Evolutionary conservation across 2,113 vertebrate genomes (phyloP).

Genomic region (Pyrgilauda ruficollis): DNA sequence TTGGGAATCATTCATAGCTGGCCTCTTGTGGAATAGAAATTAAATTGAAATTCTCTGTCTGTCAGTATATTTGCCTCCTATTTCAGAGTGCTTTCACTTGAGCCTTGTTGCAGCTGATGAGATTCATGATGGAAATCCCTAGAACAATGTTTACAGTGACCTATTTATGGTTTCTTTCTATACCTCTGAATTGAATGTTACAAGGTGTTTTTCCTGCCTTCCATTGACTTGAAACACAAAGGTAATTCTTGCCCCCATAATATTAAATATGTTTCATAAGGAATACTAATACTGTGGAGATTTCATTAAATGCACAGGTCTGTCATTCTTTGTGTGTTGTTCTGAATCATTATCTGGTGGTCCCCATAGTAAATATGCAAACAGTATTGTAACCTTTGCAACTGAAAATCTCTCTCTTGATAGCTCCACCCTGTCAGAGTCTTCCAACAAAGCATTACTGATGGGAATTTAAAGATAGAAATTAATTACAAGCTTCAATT

Average conservation of each 20-base stretch:
- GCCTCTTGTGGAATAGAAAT: background rate
- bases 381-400: conserved; percentile 45
- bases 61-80: background rate
- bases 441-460: conserved; percentile 74
- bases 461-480: conserved; percentile 79
- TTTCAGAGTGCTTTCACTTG: background rate
- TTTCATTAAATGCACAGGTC: background rate
- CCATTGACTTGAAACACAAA: background rate
- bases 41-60: background rate
- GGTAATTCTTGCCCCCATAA: background rate
- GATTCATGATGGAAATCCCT: conserved; percentile 4
- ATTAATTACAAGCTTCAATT: conserved; percentile 84
- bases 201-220: background rate
- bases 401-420: conserved; percentile 54
- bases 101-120: background rate
- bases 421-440: conserved; percentile 64
- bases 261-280: background rate
- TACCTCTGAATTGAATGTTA: background rate
- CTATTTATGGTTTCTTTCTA: background rate
- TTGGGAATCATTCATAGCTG: background rate
- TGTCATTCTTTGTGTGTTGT: background rate
- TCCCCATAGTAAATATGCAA: conserved; percentile 48
- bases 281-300: background rate
- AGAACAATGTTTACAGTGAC: background rate
- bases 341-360: conserved; percentile 30